phyloP scores from a whole-genome alignment of 64 coral and sea anemone genomes.

The Orbicella faveolata region DNA sequence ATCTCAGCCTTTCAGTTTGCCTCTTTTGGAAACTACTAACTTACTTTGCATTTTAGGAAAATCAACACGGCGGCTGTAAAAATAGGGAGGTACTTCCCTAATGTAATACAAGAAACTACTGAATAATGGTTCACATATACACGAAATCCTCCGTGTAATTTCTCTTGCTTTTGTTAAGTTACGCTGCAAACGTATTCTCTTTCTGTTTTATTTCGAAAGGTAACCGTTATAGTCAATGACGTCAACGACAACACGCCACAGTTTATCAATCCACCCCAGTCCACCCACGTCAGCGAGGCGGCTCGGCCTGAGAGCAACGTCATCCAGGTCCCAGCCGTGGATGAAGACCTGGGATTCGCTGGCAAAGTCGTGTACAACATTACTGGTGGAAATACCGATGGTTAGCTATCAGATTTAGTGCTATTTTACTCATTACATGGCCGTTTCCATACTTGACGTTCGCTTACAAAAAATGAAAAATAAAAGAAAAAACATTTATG shows the following conservation, averaged over 20 bases:
- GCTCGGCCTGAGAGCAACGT: slow-evolving; percentile 75
- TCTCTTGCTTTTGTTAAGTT: not conserved
- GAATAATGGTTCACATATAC: not conserved
- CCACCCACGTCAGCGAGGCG: slow-evolving; percentile 67
- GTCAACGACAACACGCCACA: slow-evolving; percentile 75
- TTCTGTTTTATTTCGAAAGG: slow-evolving; percentile 8
- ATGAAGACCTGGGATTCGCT: slow-evolving; percentile 62
- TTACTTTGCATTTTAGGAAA: too few species aligned
- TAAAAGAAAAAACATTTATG: too few species aligned
- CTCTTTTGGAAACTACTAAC: too few species aligned
- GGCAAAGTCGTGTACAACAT: slow-evolving; percentile 79
- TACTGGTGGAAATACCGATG: slow-evolving; percentile 66
- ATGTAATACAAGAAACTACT: too few species aligned
- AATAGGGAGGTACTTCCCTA: too few species aligned
- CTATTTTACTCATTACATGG: not conserved
- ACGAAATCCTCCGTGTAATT: not conserved
- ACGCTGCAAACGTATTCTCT: not conserved
- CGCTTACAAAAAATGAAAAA: too few species aligned
- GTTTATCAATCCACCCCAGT: slow-evolving; percentile 37
- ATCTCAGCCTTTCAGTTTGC: too few species aligned
- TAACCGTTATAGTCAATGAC: slow-evolving; percentile 75
- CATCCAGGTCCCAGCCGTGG: slow-evolving; percentile 67
- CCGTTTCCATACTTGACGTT: too few species aligned
- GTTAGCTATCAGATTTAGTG: not conserved
- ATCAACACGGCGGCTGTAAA: too few species aligned